Evolutionary conservation across 2,888 invertebrate species (phyloP).

Genomic region (Stenolophus ochropezus): DNA sequence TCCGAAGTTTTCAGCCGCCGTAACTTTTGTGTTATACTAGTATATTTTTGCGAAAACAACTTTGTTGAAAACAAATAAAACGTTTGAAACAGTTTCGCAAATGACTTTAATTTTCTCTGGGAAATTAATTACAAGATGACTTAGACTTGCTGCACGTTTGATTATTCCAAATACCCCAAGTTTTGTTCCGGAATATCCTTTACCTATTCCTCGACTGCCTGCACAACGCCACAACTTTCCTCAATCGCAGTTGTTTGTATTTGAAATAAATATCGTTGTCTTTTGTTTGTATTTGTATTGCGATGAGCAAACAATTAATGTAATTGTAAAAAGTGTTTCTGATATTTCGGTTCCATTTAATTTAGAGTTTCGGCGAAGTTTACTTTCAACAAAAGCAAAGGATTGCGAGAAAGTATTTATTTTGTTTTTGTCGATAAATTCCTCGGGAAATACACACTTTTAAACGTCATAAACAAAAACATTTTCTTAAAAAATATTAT

Average conservation of each 20-base stretch:
- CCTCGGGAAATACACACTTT: not conserved
- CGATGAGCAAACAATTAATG: conserved; percentile 33
- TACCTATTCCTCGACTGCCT: not conserved
- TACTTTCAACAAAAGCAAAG: not conserved
- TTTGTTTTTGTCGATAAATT: not conserved
- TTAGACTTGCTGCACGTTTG: not conserved
- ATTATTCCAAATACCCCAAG: conserved; percentile 26
- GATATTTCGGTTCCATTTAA: conserved; percentile 21
- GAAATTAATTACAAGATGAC: conserved; percentile 26
- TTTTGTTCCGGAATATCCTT: conserved; percentile 14
- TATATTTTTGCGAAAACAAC: no score
- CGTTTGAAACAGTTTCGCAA: not conserved
- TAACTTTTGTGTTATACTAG: no score
- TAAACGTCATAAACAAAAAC: no score
- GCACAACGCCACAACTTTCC: not conserved
- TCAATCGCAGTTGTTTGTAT: conserved; percentile 12
- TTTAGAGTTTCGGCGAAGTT: not conserved
- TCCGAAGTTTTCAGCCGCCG: no score
- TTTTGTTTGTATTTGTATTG: conserved; percentile 19
- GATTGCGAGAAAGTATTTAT: not conserved
- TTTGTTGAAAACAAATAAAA: not conserved
- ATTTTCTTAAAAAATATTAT: no score
- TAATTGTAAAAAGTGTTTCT: conserved; percentile 19
- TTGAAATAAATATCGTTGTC: conserved; percentile 22
- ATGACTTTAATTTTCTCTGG: not conserved